Evolutionary conservation across 2,888 invertebrate species (phyloP), one percentile per base, ranked within the genome.

Genomic region (Cenopis cana): DNA sequence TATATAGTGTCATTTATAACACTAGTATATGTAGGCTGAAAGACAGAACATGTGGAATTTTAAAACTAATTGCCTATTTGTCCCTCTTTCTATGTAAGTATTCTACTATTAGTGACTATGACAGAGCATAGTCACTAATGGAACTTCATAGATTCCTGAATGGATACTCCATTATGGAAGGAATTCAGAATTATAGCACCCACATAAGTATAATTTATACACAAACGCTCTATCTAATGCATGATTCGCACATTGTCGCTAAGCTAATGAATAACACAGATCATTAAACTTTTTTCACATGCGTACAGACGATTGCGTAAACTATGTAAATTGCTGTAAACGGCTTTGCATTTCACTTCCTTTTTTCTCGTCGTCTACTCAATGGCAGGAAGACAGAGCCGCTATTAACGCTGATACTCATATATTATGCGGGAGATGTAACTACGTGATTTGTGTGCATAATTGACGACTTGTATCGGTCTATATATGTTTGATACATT

Each of bases 291-390:
- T 65, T 59, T 65, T 60, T 68, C 60, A 55, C 70, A 70, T 70
- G 33, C 18, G 14, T 46, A 60, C 36, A 61, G 59, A 65, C 33
- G 17, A 38, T 67, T 71, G 61, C 71, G 67, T 67, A 66, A 61
- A 71, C 61, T 33, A n/a, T n/a, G n/a, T n/a, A 60, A 70, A 70
- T 60, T 46, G 66, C 24, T 60, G 55, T 36, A 71, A 67, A 60
- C 46, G 60, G 6, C 61, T 56, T 69, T 69, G 50, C 55, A 56
- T 69, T 62, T 69, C 62, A 61, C 61, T 71, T 71, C 71, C 71
- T 61, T 71, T 70, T 71, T 71, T 67, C 71, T 67, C 71, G 61
- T 61, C 65, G 20, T 17, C 24, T 41, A 38, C 20, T 46, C 29
- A 67, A 61, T 61, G 46, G 61, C 66, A 71, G 71, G 71, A 66